Conservation (phyloP, 2,888 invertebrate species). For the Aleiodes leptofemur region DNA sequence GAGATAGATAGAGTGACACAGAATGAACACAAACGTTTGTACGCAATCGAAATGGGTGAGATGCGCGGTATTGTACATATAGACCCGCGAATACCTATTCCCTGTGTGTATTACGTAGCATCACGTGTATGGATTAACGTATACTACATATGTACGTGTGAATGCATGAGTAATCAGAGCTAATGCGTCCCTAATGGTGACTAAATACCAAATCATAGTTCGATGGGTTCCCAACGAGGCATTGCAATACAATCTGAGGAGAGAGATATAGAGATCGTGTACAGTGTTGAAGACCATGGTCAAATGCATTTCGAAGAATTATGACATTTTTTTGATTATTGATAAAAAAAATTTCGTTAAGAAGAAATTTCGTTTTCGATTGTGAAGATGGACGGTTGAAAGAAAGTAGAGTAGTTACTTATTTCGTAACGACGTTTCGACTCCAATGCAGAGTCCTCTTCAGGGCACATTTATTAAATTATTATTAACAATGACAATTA, state of each 20-base stretch:
- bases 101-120: slow-evolving; percentile 14
- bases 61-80: slow-evolving; percentile 48
- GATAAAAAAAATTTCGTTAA: too few species aligned
- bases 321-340: too few species aligned
- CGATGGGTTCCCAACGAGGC: slow-evolving; percentile 66
- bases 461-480: too few species aligned
- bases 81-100: not conserved
- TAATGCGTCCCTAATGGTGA: slow-evolving; percentile 73
- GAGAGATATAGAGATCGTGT: slow-evolving; percentile 15
- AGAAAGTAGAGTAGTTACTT: too few species aligned
- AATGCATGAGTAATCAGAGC: slow-evolving; percentile 67
- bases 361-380: too few species aligned
- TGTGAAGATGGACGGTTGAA: too few species aligned
- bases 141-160: slow-evolving; percentile 43
- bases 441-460: too few species aligned
- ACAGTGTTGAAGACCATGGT: not conserved
- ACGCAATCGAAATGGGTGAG: slow-evolving; percentile 47
- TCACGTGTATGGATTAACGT: slow-evolving; percentile 36
- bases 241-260: slow-evolving; percentile 1
- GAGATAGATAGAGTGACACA: slow-evolving; percentile 21
- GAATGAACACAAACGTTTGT: slow-evolving; percentile 53
- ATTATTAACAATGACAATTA: too few species aligned
- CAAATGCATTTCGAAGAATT: not conserved
- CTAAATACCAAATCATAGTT: slow-evolving; percentile 73
- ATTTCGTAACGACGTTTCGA: too few species aligned